Evolutionary conservation across 2,888 invertebrate species (phyloP).

Genomic region (Saturnia pavonia): DNA sequence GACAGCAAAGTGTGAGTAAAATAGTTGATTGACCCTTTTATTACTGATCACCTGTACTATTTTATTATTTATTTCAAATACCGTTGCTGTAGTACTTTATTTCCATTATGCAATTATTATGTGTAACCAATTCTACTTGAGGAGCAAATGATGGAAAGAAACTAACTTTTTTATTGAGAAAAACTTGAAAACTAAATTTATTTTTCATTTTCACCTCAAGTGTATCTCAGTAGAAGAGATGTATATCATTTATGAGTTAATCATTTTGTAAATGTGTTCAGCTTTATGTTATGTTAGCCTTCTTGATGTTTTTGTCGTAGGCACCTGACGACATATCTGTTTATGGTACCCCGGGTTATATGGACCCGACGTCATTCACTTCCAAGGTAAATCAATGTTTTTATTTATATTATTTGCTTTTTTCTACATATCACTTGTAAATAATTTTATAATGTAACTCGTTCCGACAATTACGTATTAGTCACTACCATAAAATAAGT

Average conservation of each 20-base stretch:
- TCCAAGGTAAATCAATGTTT: constrained; percentile 82
- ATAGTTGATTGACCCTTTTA: not conserved
- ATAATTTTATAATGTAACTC: not conserved
- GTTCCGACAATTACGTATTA: not conserved
- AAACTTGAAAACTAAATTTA: not conserved
- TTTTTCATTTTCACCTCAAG: not conserved
- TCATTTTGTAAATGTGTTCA: not conserved
- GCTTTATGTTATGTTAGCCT: constrained; percentile 1
- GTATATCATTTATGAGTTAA: not conserved
- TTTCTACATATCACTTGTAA: not conserved
- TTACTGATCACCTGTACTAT: not conserved
- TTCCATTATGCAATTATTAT: not conserved
- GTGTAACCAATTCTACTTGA: no score
- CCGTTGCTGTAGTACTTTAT: not conserved
- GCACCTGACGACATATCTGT: constrained; percentile 86
- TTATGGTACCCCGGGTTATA: constrained; percentile 89
- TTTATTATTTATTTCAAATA: not conserved
- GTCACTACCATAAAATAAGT: no score
- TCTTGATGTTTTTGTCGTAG: constrained; percentile 51
- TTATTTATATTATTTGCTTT: not conserved
- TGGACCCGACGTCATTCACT: constrained; percentile 90
- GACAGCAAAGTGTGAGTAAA: no score
- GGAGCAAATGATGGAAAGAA: no score
- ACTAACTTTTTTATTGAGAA: not conserved
- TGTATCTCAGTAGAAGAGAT: not conserved